Evolutionary conservation across 37 sponge, comb jelly and placozoan species (phyloP).

Genomic region (Dysidea cf. avara): DNA sequence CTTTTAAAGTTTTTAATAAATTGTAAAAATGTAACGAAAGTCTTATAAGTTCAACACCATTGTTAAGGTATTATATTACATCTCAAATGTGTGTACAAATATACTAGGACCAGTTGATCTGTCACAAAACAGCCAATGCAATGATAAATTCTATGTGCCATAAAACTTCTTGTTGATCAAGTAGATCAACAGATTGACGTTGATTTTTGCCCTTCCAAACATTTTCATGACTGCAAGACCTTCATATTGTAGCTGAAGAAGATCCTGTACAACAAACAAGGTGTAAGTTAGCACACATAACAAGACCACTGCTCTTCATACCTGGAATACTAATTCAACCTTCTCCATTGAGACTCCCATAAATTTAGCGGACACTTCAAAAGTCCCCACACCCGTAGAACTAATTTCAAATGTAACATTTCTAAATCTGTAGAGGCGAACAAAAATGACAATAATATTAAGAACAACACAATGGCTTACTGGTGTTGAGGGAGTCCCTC

Average conservation of each 20-base stretch:
- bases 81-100: neutral
- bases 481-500: conserved; percentile 90
- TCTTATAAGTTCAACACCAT: too few species aligned
- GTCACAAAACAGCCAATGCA: neutral
- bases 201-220: conserved; percentile 88
- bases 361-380: conserved; percentile 93
- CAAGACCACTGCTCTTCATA: conserved; percentile 10
- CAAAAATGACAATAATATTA: neutral
- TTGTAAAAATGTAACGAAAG: neutral
- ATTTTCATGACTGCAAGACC: conserved; percentile 96
- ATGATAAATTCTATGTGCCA: conserved; percentile 54
- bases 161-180: conserved; percentile 99
- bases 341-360: conserved; percentile 90
- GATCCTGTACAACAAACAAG: conserved; percentile 49
- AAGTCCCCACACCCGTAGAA: conserved; percentile 77
- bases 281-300: neutral
- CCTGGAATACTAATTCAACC: conserved; percentile 94
- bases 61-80: neutral
- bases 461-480: conserved; percentile 38
- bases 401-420: conserved; percentile 93
- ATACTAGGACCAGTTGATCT: neutral
- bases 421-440: conserved; percentile 61
- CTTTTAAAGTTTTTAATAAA: neutral
- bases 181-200: conserved; percentile 95
- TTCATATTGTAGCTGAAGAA: conserved; percentile 96